phyloP scores from a whole-genome alignment of 35 echinoderm and acorn worm species.

The Stichopus chloronotus region DNA sequence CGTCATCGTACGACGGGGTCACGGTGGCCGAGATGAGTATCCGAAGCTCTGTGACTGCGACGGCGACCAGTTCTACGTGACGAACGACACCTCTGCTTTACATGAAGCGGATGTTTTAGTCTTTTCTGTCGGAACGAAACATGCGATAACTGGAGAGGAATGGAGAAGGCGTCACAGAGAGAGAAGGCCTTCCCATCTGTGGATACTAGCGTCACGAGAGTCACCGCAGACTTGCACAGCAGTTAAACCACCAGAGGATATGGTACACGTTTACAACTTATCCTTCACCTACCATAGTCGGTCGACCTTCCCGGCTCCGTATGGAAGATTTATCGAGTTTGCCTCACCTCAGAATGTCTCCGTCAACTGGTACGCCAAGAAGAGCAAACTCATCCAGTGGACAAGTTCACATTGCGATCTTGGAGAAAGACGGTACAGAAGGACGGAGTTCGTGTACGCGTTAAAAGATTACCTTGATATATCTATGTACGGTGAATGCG shows the following conservation, averaged over 20 bases:
- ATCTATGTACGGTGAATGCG: constrained; percentile 37
- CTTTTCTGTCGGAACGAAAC: not conserved
- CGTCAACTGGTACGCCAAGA: constrained; percentile 33
- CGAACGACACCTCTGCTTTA: not conserved
- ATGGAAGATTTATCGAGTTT: not conserved
- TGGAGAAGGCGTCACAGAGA: not conserved
- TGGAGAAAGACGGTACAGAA: not conserved
- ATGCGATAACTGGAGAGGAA: not conserved
- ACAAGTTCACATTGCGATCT: constrained; percentile 24
- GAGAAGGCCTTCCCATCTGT: not conserved
- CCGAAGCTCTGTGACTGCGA: not conserved
- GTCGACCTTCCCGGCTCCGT: constrained; percentile 17
- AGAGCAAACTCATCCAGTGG: constrained; percentile 36
- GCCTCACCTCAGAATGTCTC: not conserved
- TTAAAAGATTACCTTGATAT: constrained; percentile 15
- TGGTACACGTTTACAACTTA: not conserved
- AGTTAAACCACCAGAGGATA: not conserved
- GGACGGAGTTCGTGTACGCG: constrained; percentile 15
- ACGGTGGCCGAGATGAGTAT: not conserved
- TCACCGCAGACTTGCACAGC: not conserved
- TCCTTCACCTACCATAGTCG: constrained; percentile 43
- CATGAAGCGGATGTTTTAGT: not conserved
- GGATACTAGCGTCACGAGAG: not conserved
- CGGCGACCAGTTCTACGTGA: not conserved
- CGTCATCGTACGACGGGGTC: constrained; percentile 1